Evolutionary conservation across 1,140 invertebrate species (phyloP), one percentile per base, ranked within the genome.

Genomic region (Drosophila seguyi): DNA sequence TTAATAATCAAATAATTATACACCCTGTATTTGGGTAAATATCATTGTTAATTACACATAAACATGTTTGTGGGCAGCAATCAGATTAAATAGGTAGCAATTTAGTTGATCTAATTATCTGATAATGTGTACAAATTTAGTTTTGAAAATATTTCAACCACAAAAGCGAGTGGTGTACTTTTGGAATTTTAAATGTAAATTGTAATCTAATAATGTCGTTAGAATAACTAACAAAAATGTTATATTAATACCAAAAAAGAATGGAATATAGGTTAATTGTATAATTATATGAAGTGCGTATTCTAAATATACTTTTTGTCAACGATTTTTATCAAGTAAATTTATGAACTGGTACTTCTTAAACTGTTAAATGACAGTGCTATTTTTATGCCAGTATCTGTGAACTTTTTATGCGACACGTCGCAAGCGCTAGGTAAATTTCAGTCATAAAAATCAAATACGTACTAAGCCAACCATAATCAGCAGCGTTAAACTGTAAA

Each of bases 401-500:
- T 62, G 0, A 36, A 29, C 10, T 29, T 42, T 61, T n/a, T 18
- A 6, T 45, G 29, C 3, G 57, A 67, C 66, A 36, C 36, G 47
- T 38, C 8, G 71, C 31, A 25, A 34, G 48, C 22, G 14, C 36
- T 67, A 53, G 55, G 36, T 45, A 76, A 55, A 76, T 59, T 68
- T 59, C 6, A 18, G 73, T 13, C 62, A 76, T 76, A 68, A 76
- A 76, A 47, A 25, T 67, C n/a, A 45, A 72, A 72, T 41, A 48
- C 38, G 41, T 29, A 57, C 65, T 48, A 72, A 72, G 52, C 44
- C 36, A 38, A 25, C 63, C 38, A 60, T 77, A 77, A 77, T 75
- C 62, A 31, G 53, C 13, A 48, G 68, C 55, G 72, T 76, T 76
- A 76, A 76, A 59, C 47, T 67, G 52, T 76, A 76, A 76, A 76